These are phyloP conservation scores for Eospalax fontanierii DNA, from an alignment of 2,797 vertebrate species.

Conservation along the genomic window DNA sequence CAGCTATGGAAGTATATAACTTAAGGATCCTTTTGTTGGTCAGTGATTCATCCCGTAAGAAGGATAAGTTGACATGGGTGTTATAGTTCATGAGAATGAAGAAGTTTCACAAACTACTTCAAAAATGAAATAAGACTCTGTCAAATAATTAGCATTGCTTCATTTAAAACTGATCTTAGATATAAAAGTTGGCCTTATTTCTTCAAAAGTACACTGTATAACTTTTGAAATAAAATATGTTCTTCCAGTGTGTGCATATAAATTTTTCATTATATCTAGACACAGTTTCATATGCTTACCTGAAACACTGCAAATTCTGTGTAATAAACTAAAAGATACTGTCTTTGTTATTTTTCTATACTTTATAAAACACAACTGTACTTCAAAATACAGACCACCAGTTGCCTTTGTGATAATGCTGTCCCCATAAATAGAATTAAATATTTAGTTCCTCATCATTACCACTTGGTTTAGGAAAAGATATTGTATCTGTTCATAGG, in stretches of 20 bases:
- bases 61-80: conserved; percentile 50
- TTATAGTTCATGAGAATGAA: conserved; percentile 4
- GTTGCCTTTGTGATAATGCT: background rate
- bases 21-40: too few relatives aligned
- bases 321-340: background rate
- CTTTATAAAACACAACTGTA: background rate
- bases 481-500: background rate
- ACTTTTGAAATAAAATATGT: background rate
- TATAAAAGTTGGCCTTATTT: conserved; percentile 30
- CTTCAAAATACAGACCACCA: background rate
- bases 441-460: background rate
- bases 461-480: background rate
- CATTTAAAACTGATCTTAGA: conserved; percentile 14
- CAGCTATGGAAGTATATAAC: conserved; percentile 28
- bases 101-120: conserved; percentile 1
- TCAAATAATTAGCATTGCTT: background rate
- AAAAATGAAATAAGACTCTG: background rate
- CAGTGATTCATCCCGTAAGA: too few relatives aligned
- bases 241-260: background rate
- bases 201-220: background rate
- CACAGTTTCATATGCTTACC: background rate
- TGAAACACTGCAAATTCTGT: background rate
- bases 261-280: conserved; percentile 5
- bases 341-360: conserved; percentile 3
- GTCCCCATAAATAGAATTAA: background rate